Conservation (phyloP, 2,113 vertebrate species). For the Centropristis striata region DNA sequence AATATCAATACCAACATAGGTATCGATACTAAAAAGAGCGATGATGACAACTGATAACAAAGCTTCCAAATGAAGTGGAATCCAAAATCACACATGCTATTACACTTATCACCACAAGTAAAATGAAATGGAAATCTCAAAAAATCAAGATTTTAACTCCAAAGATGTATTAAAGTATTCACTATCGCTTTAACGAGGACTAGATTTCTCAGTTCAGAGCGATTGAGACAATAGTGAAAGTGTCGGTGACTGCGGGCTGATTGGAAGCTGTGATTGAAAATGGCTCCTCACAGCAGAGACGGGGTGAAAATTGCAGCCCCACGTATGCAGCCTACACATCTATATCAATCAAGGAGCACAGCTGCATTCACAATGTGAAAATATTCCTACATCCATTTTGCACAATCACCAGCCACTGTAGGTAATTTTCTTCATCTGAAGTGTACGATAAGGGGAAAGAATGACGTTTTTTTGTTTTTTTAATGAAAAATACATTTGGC, state of each 20-base stretch:
- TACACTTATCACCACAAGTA: too few species aligned
- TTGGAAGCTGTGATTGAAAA: slow-evolving; percentile 54
- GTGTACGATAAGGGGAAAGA: not conserved
- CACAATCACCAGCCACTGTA: slow-evolving; percentile 28
- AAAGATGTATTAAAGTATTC: slow-evolving; percentile 3
- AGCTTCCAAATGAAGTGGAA: too few species aligned
- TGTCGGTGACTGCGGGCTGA: slow-evolving; percentile 31
- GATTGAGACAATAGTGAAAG: slow-evolving; percentile 1
- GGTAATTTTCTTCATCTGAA: slow-evolving; percentile 13
- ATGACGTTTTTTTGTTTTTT: slow-evolving; percentile 15
- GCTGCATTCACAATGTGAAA: slow-evolving; percentile 50
- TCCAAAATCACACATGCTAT: too few species aligned
- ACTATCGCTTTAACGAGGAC: slow-evolving; percentile 13
- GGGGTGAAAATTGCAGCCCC: slow-evolving; percentile 36
- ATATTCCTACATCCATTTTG: slow-evolving; percentile 50
- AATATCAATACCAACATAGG: too few species aligned
- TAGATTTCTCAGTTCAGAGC: slow-evolving; percentile 5
- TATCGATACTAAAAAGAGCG: too few species aligned
- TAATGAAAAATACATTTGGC: slow-evolving; percentile 26
- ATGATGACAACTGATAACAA: too few species aligned
- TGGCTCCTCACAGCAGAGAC: slow-evolving; percentile 27
- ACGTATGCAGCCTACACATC: slow-evolving; percentile 49
- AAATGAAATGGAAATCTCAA: too few species aligned
- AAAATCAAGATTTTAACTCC: too few species aligned
- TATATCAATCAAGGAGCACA: slow-evolving; percentile 61